phyloP scores from a whole-genome alignment of 2,797 vertebrate genomes.

The Sebastes taczanowskii region DNA sequence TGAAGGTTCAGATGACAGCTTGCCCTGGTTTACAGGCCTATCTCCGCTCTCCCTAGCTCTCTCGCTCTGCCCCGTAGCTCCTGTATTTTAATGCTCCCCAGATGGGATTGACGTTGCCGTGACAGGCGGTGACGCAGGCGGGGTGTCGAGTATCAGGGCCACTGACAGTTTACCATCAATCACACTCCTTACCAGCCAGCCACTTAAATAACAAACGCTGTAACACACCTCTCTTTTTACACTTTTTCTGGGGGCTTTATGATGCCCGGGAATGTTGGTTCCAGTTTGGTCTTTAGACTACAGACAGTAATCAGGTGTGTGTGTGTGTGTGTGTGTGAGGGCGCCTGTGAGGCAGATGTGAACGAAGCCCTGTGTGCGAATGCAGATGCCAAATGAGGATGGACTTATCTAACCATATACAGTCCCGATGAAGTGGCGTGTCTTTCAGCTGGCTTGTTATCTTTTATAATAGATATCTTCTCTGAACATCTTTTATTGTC shows the following conservation, averaged over 20 bases:
- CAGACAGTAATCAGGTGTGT: constrained; percentile 29
- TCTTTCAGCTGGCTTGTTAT: neutral
- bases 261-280: constrained; percentile 36
- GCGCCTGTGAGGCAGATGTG: neutral
- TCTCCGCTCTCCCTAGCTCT: constrained; percentile 19
- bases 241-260: constrained; percentile 14
- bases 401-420: neutral
- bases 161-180: constrained; percentile 74
- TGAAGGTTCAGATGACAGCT: constrained; percentile 69
- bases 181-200: constrained; percentile 59
- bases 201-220: constrained; percentile 53
- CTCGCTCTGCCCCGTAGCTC: constrained; percentile 42
- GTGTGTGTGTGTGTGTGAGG: neutral
- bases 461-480: neutral
- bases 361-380: neutral
- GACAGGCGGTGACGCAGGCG: constrained; percentile 74
- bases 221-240: constrained; percentile 37
- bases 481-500: neutral
- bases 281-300: constrained; percentile 7
- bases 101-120: constrained; percentile 74
- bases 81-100: constrained; percentile 72
- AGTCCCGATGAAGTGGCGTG: neutral
- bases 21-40: constrained; percentile 56
- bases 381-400: neutral
- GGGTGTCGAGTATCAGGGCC: constrained; percentile 74